phyloP scores from a whole-genome alignment of 2,797 vertebrate species.

The Pipistrellus nathusii region DNA sequence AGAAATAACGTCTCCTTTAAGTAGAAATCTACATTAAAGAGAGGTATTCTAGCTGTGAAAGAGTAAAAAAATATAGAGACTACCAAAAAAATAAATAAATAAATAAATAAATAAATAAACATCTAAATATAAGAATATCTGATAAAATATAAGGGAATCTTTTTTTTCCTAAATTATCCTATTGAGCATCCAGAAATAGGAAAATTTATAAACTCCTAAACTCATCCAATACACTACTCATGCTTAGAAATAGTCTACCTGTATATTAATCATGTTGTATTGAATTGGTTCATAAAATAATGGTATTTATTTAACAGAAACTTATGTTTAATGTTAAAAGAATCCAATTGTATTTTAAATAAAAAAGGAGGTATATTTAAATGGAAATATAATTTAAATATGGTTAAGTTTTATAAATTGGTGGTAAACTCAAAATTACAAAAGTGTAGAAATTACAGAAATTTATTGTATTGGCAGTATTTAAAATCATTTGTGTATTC shows the following conservation, averaged over 20 bases:
- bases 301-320: background rate
- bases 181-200: background rate
- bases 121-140: background rate
- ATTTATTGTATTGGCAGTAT: background rate
- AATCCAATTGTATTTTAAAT: background rate
- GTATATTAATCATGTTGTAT: background rate
- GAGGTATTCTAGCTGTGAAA: background rate
- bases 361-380: background rate
- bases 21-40: background rate
- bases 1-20: background rate
- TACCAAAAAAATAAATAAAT: constrained; percentile 2
- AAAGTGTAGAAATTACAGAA: background rate
- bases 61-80: background rate
- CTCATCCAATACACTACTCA: background rate
- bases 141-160: background rate
- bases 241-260: background rate
- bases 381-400: background rate
- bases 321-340: background rate
- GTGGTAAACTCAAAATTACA: background rate
- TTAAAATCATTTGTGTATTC: background rate
- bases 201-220: background rate
- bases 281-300: background rate
- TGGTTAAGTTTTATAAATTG: background rate
- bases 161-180: background rate
- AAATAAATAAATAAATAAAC: background rate